A percentile compares a stretch with the other conserved stretches of the same genome.
These are phyloP conservation scores for Hermaeophaga mercurialis DNA, from an alignment of 2,888 invertebrate genomes.

Conservation along the genomic window DNA sequence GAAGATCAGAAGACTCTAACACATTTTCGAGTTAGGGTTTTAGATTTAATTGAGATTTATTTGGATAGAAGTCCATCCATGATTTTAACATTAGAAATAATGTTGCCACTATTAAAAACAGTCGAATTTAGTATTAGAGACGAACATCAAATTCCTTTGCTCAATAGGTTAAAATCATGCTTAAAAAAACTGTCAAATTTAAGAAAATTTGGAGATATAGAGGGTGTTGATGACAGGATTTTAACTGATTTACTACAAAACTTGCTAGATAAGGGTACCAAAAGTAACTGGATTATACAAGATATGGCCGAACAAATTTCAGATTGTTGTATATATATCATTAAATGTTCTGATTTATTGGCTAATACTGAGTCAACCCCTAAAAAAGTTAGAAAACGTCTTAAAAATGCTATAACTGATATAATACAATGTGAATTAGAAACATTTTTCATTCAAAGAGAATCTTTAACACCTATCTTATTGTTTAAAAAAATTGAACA, in stretches of 20 bases:
- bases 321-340: constrained; percentile 68
- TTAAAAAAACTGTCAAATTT: constrained; percentile 66
- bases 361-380: constrained; percentile 52
- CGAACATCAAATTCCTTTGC: constrained; percentile 69
- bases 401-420: constrained; percentile 56
- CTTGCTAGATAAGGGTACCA: constrained; percentile 67
- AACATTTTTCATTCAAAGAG: constrained; percentile 67
- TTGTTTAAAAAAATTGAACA: constrained; percentile 70
- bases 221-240: constrained; percentile 62
- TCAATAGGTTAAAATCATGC: constrained; percentile 65
- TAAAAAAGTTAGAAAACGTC: constrained; percentile 52
- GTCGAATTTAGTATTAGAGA: constrained; percentile 74
- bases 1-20: constrained; percentile 70
- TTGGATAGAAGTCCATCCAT: constrained; percentile 72
- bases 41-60: constrained; percentile 77
- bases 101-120: constrained; percentile 69
- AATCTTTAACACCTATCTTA: constrained; percentile 67
- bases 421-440: constrained; percentile 63
- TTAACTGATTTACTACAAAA: constrained; percentile 64
- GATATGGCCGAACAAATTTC: constrained; percentile 70
- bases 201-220: constrained; percentile 65
- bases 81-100: constrained; percentile 70
- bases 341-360: constrained; percentile 66
- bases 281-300: constrained; percentile 68
- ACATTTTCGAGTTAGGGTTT: constrained; percentile 75